Evolutionary conservation across 2,888 invertebrate genomes (phyloP), one percentile per base, ranked within the genome.

Genomic region (Himalopsyche kuldschensis): DNA sequence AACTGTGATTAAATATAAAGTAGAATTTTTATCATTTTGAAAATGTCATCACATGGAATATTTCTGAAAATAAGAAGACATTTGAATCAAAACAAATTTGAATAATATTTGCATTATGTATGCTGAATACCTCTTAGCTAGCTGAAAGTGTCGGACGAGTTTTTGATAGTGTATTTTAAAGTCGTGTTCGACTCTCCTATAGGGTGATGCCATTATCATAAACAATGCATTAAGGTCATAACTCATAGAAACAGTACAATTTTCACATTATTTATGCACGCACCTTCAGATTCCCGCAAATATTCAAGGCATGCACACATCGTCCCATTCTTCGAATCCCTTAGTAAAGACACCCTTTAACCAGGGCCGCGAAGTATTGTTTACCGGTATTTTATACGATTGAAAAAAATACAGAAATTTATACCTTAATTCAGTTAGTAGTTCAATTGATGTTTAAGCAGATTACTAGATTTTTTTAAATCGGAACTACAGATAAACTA

Each of bases 141-240:
- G 69, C 10, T 69, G 30, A 69, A 11, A 11, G 30, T 11, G 1
- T 4, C 4, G 8, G 8, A 69, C 27, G 69, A 11, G 30, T 69
- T 69, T 69, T 69, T 69, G 69, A 69, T 69, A 69, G 69, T 27
- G 30, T 69, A 27, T 69, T 69, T 69, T 30, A 69, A 69, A 69
- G 69, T 30, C 69, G 69, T 69, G 30, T 69, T 69, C 30, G 69
- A 69, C 69, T 69, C 63, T 63, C 30, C 30, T 30, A 20, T 78
- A 41, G 78, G 79, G 84, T 81, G 82, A 75, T 79, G 84, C 78
- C 78, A 86, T 85, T 86, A 86, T 85, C 86, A 86, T 86, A 86
- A 86, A 86, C 86, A 86, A 84, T 85, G 78, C 85, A 86, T 86
- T 86, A 86, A 85, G 85, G 86, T 86, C 86, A 83, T 86, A 86